Base-by-base conservation (phyloP, 2,113 vertebrate genomes). In the Phainopepla nitens region DNA sequence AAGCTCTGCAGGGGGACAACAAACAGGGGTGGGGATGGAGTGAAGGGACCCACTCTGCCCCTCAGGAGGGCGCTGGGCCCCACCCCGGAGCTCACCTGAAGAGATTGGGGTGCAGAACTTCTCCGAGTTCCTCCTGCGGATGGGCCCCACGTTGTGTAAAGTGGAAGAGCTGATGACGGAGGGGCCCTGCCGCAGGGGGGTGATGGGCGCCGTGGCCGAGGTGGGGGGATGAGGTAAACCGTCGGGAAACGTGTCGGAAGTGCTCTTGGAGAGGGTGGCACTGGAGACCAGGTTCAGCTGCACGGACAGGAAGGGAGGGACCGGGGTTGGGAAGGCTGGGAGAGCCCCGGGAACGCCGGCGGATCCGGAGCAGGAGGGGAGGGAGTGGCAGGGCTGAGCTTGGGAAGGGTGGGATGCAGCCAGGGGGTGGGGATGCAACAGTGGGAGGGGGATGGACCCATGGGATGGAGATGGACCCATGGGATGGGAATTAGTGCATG, bases 41-140 rank as follows among this genome's bases (percentile, higher is more conserved):
- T 25, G 53, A 76, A 31, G 41, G 41, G 20, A 69, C 7, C 65
- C 6, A 0, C 47, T 22, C 2, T 16, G 47, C 29, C 50, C 60
- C 13, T 9, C 0, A 0, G 11, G 25, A 35, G 70, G 47, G 69
- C 1, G 17, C 72, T 0, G 42, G 50, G 70, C 57, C 53, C 57
- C 44, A 3, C 0, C 25, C 57, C 1, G 0, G 16, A 31, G 81
- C 97, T 97, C 97, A 99, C 99, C 99, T 98, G 99, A 99, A 84
- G 99, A 99, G 94, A 99, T 99, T 5, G 99, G 99, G 96, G 99
- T 99, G 98, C 99, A 99, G 98, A 99, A 99, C 97, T 99, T 99
- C 97, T 99, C 99, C 0, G 98, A 99, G 98, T 99, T 99, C 97
- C 99, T 98, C 94, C 99, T 98, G 97, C 99, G 99, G 97, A 99